Base-by-base conservation (phyloP, 2,888 invertebrate genomes). In the Opisthograptis luteolata region DNA sequence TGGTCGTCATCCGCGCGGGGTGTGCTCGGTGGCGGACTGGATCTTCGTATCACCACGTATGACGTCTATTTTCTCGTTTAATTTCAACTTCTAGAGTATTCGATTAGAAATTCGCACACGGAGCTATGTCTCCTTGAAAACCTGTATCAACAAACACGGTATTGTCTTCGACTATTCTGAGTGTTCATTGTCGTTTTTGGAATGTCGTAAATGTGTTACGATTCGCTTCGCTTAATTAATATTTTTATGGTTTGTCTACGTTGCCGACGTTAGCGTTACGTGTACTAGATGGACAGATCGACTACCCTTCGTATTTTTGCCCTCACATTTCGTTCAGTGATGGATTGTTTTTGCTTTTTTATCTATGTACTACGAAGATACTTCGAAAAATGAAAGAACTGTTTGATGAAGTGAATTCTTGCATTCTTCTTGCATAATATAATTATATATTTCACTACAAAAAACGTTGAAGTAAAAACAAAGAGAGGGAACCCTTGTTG, bases 301-400 rank as follows among this genome's bases (percentile, higher is more conserved):
- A 7, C n/a, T 44, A 27, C 9, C 34, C 27, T 28, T 28, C 30
- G n/a, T 20, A 27, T 31, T 32, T 36, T 24, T 37, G 20, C 34
- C 10, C 13, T 32, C 8, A 15, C 36, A 37, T 37, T 19, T 9
- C 17, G 28, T 37, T 14, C 25, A 19, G 25, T 42, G 36, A 42
- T 48, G 25, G 41, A 42, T 42, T 31, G 35, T 15, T 35, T 40
- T 45, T 28, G 34, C n/a, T 40, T 22, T 28, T 35, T 42, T n/a
- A n/a, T n/a, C n/a, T n/a, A n/a, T n/a, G n/a, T n/a, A n/a, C n/a
- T n/a, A n/a, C n/a, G n/a, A n/a, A n/a, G n/a, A n/a, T n/a, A n/a
- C n/a, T n/a, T n/a, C n/a, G n/a, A n/a, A n/a, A n/a, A n/a, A n/a
- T n/a, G n/a, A n/a, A n/a, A n/a, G n/a, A n/a, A n/a, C n/a, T n/a